phyloP scores from a whole-genome alignment of 2,888 invertebrate genomes.

The Notodonta ziczac region DNA sequence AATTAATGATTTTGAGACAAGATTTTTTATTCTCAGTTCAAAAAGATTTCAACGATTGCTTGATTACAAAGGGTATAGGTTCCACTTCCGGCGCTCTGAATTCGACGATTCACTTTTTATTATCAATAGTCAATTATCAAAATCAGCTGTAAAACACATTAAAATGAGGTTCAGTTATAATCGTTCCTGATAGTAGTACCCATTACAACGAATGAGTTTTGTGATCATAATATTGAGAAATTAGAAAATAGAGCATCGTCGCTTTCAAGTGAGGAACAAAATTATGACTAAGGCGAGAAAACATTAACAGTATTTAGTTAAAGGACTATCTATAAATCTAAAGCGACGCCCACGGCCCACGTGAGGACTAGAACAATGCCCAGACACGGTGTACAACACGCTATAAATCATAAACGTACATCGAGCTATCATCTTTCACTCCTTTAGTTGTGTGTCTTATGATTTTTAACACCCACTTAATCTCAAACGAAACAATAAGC shows the following conservation, averaged over 20 bases:
- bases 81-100: too few species aligned
- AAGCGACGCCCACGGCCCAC: conserved; percentile 64
- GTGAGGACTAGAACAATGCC: conserved; percentile 70
- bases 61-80: too few species aligned
- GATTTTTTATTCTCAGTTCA: too few species aligned
- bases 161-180: too few species aligned
- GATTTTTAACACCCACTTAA: conserved; percentile 83
- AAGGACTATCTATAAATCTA: conserved; percentile 72
- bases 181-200: too few species aligned
- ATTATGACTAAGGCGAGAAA: conserved; percentile 11
- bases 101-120: too few species aligned
- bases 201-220: too few species aligned
- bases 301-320: conserved; percentile 56
- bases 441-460: conserved; percentile 70
- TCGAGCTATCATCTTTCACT: conserved; percentile 75
- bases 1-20: too few species aligned
- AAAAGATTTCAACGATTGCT: too few species aligned
- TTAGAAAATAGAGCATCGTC: not conserved
- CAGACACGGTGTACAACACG: conserved; percentile 70
- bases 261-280: not conserved
- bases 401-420: conserved; percentile 76
- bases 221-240: too few species aligned
- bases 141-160: too few species aligned
- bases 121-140: too few species aligned
- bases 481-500: conserved; percentile 68